Percentiles rank a stretch among this genome's conserved stretches.
Evolutionary conservation across 2,797 vertebrate genomes (phyloP).

Genomic region (Galagoides demidoff): DNA sequence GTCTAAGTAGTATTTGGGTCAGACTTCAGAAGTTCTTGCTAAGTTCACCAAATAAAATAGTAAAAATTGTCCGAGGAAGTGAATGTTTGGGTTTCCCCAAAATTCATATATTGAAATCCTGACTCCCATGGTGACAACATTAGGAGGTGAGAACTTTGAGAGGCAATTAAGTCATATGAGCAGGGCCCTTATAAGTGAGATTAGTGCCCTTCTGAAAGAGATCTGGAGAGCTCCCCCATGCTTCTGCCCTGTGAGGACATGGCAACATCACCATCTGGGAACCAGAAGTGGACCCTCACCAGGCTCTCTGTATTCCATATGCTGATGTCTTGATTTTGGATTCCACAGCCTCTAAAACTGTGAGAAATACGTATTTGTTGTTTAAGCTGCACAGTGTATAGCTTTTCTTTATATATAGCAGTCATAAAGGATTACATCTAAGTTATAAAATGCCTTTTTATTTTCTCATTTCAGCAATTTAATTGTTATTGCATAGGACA

Average conservation of each 20-base stretch:
- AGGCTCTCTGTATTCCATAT: neutral
- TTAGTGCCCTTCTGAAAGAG: neutral
- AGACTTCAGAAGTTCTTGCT: neutral
- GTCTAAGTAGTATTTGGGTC: neutral
- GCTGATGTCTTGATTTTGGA: neutral
- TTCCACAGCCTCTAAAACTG: neutral
- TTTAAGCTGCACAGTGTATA: neutral
- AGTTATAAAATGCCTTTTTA: neutral
- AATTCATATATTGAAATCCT: neutral
- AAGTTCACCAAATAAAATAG: neutral
- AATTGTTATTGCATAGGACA: neutral
- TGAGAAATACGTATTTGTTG: neutral
- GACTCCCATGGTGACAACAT: neutral
- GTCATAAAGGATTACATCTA: neutral
- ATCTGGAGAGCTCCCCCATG: neutral
- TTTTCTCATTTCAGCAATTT: neutral
- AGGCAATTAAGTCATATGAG: neutral
- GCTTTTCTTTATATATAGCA: neutral
- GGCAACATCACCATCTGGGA: neutral
- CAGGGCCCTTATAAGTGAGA: neutral
- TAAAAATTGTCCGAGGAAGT: neutral
- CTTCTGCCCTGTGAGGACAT: no score
- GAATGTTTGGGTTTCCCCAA: accelerated
- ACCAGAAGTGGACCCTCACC: no score
- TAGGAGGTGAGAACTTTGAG: neutral